These are phyloP conservation scores for Danio kyathit DNA, from an alignment of 2,797 vertebrate species.

Conservation along the genomic window DNA sequence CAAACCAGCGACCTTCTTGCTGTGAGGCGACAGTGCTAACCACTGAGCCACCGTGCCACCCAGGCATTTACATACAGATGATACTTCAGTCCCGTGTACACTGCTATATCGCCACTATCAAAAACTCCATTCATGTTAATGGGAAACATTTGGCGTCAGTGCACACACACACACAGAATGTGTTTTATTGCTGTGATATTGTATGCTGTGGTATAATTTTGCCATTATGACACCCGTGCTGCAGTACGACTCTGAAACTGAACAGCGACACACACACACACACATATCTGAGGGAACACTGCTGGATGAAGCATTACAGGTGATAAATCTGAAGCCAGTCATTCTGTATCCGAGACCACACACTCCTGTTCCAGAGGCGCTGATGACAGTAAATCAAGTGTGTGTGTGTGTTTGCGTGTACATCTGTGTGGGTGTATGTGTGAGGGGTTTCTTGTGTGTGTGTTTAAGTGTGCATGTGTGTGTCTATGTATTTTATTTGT, in stretches of 20 bases:
- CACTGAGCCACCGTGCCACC: too few relatives aligned
- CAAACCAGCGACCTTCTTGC: too few relatives aligned
- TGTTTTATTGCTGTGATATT: neutral
- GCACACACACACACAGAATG: neutral
- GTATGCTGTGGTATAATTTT: neutral
- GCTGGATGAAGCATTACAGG: neutral
- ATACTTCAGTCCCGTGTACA: too few relatives aligned
- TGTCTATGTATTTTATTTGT: too few relatives aligned
- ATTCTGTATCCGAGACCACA: neutral
- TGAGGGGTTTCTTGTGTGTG: too few relatives aligned
- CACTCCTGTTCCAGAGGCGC: neutral
- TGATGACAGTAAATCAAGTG: slow-evolving; percentile 13
- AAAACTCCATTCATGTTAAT: neutral
- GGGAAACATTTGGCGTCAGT: neutral
- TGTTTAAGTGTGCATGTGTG: too few relatives aligned
- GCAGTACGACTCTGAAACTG: neutral
- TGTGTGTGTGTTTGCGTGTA: neutral
- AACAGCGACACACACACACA: neutral
- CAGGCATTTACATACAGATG: too few relatives aligned
- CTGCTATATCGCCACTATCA: neutral
- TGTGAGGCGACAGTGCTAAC: too few relatives aligned
- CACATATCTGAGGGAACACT: neutral
- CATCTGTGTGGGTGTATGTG: neutral
- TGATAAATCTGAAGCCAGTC: slow-evolving; percentile 23
- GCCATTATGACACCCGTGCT: neutral